Evolutionary conservation across 2,797 vertebrate genomes (phyloP), one percentile per base, ranked within the genome.

Genomic region (Phoebastria nigripes): DNA sequence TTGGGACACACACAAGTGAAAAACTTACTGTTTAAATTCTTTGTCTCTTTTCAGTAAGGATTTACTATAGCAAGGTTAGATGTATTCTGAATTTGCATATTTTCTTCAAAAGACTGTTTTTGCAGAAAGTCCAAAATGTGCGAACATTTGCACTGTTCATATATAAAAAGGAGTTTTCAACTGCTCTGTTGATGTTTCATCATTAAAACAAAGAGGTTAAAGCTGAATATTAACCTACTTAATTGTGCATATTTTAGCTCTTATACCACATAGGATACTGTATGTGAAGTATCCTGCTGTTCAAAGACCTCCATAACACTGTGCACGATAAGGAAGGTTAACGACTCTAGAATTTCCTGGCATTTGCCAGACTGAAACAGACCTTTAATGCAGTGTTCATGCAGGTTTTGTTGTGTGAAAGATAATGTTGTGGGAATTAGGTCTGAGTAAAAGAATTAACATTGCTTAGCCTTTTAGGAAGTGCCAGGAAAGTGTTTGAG

Each of bases 401-500:
- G 80, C 49, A 93, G 83, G 63, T 77, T 89, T 94, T 95, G 56
- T 46, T 89, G 41, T 74, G 62, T 81, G 49, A 91, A 94, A 77
- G 31, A 29, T 58, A 92, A 83, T 67, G 17, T 70, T 90, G 21
- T 85, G 73, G 42, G 71, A 82, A 93, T 92, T 91, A 54, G 16
- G 49, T 72, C 71, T 91, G 73, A 90, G 25, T 26, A 82, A 61
- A 87, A 84, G 25, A 89, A 90, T 85, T 87, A 85, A 84, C 4
- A 11, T 54, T 90, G 52, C 17, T 74, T 49, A 81, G 15, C 37
- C 46, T 89, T 90, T 63, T 71, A 81, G 65, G 49, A 88, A 93
- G 63, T 58, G 41, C 28, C 72, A 82, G 41, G 11, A 81, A 94
- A 92, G 49, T 49, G 24, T 42, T 67, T 88, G 76, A 69, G 61